Base-by-base conservation (phyloP, 1,140 invertebrate genomes). In the Cydia strobilella region DNA sequence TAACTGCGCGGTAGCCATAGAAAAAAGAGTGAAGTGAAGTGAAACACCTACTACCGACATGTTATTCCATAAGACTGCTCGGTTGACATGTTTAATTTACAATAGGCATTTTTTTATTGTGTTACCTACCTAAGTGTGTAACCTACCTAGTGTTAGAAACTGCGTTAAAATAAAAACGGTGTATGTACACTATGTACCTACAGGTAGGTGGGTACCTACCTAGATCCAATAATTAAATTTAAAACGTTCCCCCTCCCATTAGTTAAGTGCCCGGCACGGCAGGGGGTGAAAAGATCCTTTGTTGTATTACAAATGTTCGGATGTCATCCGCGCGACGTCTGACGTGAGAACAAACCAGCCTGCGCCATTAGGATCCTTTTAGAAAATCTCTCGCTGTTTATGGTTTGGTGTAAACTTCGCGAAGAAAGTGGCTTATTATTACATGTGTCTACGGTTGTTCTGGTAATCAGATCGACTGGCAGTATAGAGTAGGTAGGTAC, bases 261-360 rank as follows among this genome's bases (percentile, higher is more conserved):
- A 80, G 82, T 84, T 83, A 88, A 88, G 83, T 82, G 77, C 80
- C 74, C 71, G 35, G 31, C 18, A 74, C 71, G 35, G 31, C 18
- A 74, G 76, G 79, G 79, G 79, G 79, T 82, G 81, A 86, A 82
- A 85, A 84, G 85, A 86, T 87, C 88, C 82, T 84, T 91, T 91
- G 87, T 88, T 80, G 76, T 85, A 87, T 91, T 87, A 91, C 86
- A 85, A 91, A 91, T 91, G 89, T 84, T 90, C 79, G 51, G 80
- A 84, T 88, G 89, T 91, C 88, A 87, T 85, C 83, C 65, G 76
- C 63, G 72, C 63, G 89, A 91, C 89, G 81, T 84, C 77, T 89
- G 89, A 90, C 82, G 84, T 90, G 89, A 82, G 89, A 90, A 90
- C 85, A 86, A 83, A 85, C 83, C 88, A 86, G 76, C 77, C 83